phyloP scores from a whole-genome alignment of 2,797 vertebrate genomes.

The Gobio occitaniae region DNA sequence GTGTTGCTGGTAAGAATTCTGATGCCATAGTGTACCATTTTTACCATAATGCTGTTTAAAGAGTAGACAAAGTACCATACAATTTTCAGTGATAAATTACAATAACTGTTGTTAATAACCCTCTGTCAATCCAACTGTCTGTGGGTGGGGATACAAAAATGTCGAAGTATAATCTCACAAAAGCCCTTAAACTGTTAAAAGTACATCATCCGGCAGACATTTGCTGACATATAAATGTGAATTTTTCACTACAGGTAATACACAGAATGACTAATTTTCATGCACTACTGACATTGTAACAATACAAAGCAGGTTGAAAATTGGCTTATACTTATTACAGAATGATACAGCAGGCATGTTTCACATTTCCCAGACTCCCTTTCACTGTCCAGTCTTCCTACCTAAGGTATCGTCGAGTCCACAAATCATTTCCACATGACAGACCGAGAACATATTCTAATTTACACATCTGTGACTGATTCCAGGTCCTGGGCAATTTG shows the following conservation, averaged over 20 bases:
- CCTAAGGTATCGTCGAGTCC: conserved; percentile 54
- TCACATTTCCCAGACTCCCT: conserved; percentile 42
- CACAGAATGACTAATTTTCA: background rate
- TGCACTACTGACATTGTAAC: background rate
- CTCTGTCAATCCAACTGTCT: background rate
- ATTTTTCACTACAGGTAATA: background rate
- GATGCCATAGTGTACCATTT: no score
- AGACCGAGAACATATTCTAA: conserved; percentile 57
- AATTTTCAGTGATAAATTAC: background rate
- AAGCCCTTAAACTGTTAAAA: background rate
- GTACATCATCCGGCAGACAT: background rate
- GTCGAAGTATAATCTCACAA: background rate
- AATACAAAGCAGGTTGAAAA: background rate
- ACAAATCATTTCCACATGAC: conserved; percentile 70
- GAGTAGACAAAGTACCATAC: background rate
- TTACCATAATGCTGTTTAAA: background rate
- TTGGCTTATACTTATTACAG: background rate
- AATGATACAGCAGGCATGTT: conserved; percentile 46
- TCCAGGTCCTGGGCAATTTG: conserved; percentile 58
- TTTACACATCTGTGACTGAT: conserved; percentile 68
- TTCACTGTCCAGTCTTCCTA: conserved; percentile 47
- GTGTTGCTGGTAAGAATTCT: no score
- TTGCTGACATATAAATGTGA: background rate
- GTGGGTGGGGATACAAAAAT: background rate
- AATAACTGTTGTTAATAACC: background rate